These are phyloP conservation scores for Rutpela maculata DNA, from an alignment of 2,888 invertebrate genomes.

Conservation along the genomic window DNA sequence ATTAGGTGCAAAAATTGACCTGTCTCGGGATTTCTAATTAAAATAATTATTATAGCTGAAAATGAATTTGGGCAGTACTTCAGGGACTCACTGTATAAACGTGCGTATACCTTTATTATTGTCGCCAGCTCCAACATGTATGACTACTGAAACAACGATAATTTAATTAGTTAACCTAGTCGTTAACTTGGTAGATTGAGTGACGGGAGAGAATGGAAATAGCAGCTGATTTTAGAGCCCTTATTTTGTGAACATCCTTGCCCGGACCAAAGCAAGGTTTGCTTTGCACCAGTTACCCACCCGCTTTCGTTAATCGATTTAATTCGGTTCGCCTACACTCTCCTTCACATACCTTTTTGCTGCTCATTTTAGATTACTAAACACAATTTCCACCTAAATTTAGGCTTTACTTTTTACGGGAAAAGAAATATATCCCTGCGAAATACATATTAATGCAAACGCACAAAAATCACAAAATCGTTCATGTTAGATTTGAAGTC, in stretches of 20 bases:
- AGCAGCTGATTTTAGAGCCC: slow-evolving; percentile 16
- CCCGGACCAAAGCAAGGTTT: slow-evolving; percentile 11
- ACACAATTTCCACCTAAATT: slow-evolving; percentile 23
- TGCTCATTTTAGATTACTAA: slow-evolving; percentile 22
- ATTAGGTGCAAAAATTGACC: too few relatives aligned
- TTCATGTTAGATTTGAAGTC: too few relatives aligned
- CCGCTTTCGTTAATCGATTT: slow-evolving; percentile 29
- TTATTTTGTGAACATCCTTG: slow-evolving; percentile 15
- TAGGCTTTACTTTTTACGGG: slow-evolving; percentile 20
- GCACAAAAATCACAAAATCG: too few relatives aligned
- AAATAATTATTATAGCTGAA: too few relatives aligned
- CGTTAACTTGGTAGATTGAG: slow-evolving; percentile 16
- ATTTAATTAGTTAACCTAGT: slow-evolving; percentile 19
- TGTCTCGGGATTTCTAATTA: too few relatives aligned
- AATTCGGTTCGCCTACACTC: slow-evolving; percentile 35
- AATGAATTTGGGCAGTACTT: too few relatives aligned
- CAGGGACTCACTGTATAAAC: too few relatives aligned
- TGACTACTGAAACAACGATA: slow-evolving; percentile 7
- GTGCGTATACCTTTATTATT: background rate
- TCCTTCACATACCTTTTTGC: slow-evolving; percentile 18
- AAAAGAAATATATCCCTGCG: background rate
- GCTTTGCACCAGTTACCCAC: slow-evolving; percentile 22
- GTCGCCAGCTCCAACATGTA: background rate
- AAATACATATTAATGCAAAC: too few relatives aligned
- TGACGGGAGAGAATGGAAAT: slow-evolving; percentile 15